Conservation (phyloP, 2,113 vertebrate species). For the Hylia prasina region DNA sequence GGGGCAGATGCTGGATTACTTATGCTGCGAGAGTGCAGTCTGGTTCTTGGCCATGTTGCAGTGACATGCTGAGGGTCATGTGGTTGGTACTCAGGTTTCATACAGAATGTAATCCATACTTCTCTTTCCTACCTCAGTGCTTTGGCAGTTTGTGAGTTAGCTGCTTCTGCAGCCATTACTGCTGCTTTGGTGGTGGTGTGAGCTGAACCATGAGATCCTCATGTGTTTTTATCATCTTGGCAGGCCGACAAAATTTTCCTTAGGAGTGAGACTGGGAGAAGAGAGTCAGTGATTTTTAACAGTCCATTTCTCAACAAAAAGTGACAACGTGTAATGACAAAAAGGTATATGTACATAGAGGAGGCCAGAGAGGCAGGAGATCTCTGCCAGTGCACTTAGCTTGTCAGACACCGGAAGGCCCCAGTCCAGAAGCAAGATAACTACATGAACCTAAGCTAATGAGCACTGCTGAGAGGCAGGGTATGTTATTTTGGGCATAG, state of each 20-base stretch:
- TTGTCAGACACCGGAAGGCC: background rate
- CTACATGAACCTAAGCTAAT: background rate
- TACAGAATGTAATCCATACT: background rate
- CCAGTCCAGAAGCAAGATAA: constrained; percentile 5
- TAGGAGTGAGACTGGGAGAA: background rate
- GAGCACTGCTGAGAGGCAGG: constrained; percentile 3
- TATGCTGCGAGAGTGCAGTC: background rate
- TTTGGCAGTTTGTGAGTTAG: background rate
- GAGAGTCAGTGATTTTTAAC: background rate
- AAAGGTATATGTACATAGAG: background rate
- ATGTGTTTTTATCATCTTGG: background rate
- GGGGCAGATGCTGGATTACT: background rate
- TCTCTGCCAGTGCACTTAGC: background rate
- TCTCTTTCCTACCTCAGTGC: background rate
- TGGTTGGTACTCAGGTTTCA: background rate
- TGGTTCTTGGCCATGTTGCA: background rate
- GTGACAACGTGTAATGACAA: background rate
- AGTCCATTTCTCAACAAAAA: background rate
- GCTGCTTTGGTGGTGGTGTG: background rate
- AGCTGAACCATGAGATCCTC: background rate
- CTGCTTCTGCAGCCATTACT: background rate
- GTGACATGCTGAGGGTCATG: background rate
- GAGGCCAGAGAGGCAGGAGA: background rate
- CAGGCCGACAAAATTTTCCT: background rate
- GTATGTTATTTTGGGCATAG: constrained; percentile 32